Evolutionary conservation across 1,140 invertebrate species (phyloP).

Genomic region (Aphelenchoides fujianensis): DNA sequence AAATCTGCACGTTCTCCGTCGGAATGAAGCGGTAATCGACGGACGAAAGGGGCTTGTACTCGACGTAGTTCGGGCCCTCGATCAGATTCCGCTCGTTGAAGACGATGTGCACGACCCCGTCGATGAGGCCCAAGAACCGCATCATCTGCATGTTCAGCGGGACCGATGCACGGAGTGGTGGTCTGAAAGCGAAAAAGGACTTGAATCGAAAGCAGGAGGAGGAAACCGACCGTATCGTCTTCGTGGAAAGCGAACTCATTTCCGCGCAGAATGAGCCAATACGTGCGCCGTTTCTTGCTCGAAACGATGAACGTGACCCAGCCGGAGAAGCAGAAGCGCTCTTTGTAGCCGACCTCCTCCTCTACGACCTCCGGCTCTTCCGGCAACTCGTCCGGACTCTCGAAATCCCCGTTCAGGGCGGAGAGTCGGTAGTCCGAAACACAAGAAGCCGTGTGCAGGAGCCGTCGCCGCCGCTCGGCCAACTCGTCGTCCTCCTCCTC

Average conservation of each 20-base stretch:
- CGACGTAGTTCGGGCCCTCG: neutral
- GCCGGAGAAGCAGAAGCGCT: conserved; percentile 47
- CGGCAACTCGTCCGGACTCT: neutral
- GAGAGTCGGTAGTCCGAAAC: conserved; percentile 16
- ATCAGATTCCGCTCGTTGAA: conserved; percentile 23
- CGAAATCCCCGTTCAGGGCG: conserved; percentile 1
- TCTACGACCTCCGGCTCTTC: neutral
- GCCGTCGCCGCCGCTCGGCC: neutral
- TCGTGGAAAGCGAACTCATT: conserved; percentile 36
- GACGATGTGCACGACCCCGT: conserved; percentile 27
- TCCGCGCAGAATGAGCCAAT: conserved; percentile 32
- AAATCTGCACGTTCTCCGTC: conserved; percentile 41
- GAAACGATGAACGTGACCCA: conserved; percentile 35
- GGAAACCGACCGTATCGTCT: conserved; percentile 40
- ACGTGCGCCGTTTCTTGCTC: conserved; percentile 37
- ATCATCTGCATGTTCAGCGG: conserved; percentile 37
- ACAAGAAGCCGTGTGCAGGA: neutral
- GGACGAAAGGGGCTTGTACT: conserved; percentile 12
- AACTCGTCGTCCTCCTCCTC: conserved; percentile 11
- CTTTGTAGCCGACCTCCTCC: conserved; percentile 25
- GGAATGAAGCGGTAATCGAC: conserved; percentile 32
- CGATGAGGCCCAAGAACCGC: conserved; percentile 30
- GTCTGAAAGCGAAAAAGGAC: conserved; percentile 31
- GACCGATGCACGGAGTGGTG: conserved; percentile 34
- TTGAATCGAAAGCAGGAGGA: conserved; percentile 19